Evolutionary conservation across 2,888 invertebrate genomes (phyloP).

Genomic region (Yponomeuta cagnagella): DNA sequence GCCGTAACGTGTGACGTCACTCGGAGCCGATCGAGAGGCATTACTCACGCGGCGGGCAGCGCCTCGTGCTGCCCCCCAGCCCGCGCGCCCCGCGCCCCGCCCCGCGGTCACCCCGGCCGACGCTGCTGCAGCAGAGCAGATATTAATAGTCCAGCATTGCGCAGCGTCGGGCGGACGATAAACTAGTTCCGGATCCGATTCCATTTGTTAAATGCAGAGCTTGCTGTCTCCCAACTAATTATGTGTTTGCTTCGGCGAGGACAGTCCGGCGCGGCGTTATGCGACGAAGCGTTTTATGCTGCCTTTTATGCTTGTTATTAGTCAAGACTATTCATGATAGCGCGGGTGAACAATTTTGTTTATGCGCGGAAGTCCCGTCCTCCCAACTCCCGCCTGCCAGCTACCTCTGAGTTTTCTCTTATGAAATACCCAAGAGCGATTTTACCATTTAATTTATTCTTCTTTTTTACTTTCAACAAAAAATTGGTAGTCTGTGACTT

Average conservation of each 20-base stretch:
- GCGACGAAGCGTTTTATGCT: not conserved
- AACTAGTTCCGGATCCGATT: conserved; percentile 2
- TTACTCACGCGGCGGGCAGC: not conserved
- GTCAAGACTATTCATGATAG: not conserved
- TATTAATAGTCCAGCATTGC: not conserved
- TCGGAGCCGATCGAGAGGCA: not conserved
- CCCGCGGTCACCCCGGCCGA: not conserved
- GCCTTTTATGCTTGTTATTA: conserved; percentile 1
- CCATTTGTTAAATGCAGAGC: not conserved
- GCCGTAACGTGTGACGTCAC: conserved; percentile 6
- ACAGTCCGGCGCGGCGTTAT: not conserved
- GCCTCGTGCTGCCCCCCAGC: not conserved
- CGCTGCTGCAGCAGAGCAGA: not conserved
- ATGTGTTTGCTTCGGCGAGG: not conserved
- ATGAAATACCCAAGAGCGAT: not conserved
- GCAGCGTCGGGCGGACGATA: not conserved
- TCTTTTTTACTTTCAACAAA: not conserved
- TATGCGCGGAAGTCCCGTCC: not conserved
- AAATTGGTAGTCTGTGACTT: not conserved
- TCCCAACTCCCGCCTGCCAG: not conserved
- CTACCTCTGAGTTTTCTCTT: not conserved
- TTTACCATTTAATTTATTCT: not conserved
- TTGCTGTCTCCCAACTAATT: not conserved
- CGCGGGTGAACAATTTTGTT: conserved; percentile 3
- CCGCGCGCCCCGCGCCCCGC: not conserved